phyloP scores from a whole-genome alignment of 2,888 invertebrate species.

The Orthosia gracilis region DNA sequence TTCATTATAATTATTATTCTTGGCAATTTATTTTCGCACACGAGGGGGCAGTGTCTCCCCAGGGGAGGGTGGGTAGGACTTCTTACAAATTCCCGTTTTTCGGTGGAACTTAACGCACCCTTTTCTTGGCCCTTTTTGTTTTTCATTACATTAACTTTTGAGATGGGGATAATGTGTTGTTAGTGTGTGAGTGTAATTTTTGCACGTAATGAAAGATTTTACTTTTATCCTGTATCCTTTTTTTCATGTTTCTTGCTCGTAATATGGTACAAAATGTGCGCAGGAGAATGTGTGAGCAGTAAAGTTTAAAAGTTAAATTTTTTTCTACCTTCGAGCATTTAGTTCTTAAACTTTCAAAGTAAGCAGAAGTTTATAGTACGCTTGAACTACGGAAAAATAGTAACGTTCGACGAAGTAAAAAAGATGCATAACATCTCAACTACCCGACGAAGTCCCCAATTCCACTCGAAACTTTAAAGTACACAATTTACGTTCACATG shows the following conservation, averaged over 20 bases:
- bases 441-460: constrained; percentile 81
- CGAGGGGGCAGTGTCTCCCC: constrained; percentile 87
- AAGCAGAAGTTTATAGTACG: constrained; percentile 32
- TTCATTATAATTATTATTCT: constrained; percentile 92
- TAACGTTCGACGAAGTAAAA: constrained; percentile 68
- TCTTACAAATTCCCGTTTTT: constrained; percentile 91
- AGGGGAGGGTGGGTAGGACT: constrained; percentile 80
- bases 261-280: neutral
- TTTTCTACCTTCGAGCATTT: constrained; percentile 5
- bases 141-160: constrained; percentile 91
- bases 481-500: constrained; percentile 90
- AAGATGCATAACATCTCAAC: constrained; percentile 77
- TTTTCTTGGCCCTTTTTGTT: constrained; percentile 91
- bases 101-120: constrained; percentile 91
- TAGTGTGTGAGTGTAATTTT: constrained; percentile 85
- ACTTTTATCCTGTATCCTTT: constrained; percentile 65
- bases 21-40: constrained; percentile 92
- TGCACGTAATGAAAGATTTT: constrained; percentile 78
- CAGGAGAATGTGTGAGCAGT: neutral
- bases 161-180: constrained; percentile 88
- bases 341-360: constrained; percentile 44
- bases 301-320: constrained; percentile 18
- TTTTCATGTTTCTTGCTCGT: constrained; percentile 51
- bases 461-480: constrained; percentile 86
- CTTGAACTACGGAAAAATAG: constrained; percentile 53